These are phyloP conservation scores for Carapus acus DNA, from an alignment of 2,797 vertebrate genomes.

Conservation along the genomic window DNA sequence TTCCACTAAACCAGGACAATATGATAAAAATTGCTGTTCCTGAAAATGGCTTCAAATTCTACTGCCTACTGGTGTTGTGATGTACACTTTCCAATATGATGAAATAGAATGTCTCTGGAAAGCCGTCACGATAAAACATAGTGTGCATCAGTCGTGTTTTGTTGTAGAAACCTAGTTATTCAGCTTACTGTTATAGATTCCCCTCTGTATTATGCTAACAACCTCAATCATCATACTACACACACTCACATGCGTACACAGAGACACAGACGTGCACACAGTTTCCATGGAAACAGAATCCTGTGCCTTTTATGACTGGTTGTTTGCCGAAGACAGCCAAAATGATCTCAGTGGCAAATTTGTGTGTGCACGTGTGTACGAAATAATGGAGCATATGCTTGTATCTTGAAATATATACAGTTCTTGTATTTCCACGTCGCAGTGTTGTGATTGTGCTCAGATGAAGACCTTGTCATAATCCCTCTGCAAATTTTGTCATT, in stretches of 20 bases:
- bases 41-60: too few species aligned
- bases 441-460: conserved; percentile 7
- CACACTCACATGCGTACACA: conserved; percentile 25
- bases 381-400: conserved; percentile 36
- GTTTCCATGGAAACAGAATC: conserved; percentile 76
- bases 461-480: conserved; percentile 13
- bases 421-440: conserved; percentile 23
- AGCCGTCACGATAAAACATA: conserved; percentile 18
- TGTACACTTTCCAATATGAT: conserved; percentile 5
- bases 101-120: conserved; percentile 9
- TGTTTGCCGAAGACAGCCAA: conserved; percentile 66
- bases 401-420: conserved; percentile 13
- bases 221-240: conserved; percentile 65
- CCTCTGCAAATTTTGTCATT: conserved; percentile 7
- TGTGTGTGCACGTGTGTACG: conserved; percentile 23
- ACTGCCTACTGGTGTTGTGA: not conserved
- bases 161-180: conserved; percentile 40
- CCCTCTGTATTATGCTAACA: conserved; percentile 50
- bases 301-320: conserved; percentile 65
- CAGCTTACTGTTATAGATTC: conserved; percentile 31
- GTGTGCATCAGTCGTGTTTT: conserved; percentile 30
- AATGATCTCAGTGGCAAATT: conserved; percentile 42
- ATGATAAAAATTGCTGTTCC: too few species aligned
- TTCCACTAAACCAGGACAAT: too few species aligned
- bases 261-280: conserved; percentile 41